Base-by-base conservation (phyloP, 2,797 vertebrate genomes). In the Hypotaenidia philippensis region DNA sequence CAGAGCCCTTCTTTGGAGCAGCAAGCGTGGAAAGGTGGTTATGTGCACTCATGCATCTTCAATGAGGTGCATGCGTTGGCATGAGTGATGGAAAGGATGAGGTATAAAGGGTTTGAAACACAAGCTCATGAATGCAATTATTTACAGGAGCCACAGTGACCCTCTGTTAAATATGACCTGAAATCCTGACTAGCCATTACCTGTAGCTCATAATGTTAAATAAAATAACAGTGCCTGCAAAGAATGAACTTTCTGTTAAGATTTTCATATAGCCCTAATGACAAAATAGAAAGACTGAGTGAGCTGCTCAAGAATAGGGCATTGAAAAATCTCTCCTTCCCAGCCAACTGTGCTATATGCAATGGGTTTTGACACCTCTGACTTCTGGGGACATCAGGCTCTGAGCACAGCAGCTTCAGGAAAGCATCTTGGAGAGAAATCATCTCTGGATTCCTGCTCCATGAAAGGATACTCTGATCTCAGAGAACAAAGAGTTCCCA, bases 401-500 rank as follows among this genome's bases (percentile, higher is more conserved):
- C 26, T 20, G n/a, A 88, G 26, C 21, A 56, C 36, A 75, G 60
- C 22, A 50, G 5, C 23, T 70, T 44, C 26, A 66, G 13, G 23
- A 14, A 32, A 65, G n/a, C 23, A 40, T 80, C 91, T 41, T 82
- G 57, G 41, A 77, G 36, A 56, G n/a, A 47, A 70, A 14, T 57
- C 22, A 29, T 44, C 27, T 25, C 26, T 56, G 38, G n/a, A 65
- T 87, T 87, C 31, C 65, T 9, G 2, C n/a, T 81, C 41, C 16
- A 57, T 40, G n/a, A 55, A 50, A 77, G 29, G 10, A 20, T 52
- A 52, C 47, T 55, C 26, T 69, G 22, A 63, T 66, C 6, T 36
- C 55, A 59, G 53, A 44, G 34, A 63, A 13, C 9, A 40, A 50
- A 34, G 4, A 29, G 8, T 11, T 13, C 31, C 15, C 0, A 0